phyloP scores from a whole-genome alignment of 2,888 invertebrate genomes.

The Xestobium rufovillosum region DNA sequence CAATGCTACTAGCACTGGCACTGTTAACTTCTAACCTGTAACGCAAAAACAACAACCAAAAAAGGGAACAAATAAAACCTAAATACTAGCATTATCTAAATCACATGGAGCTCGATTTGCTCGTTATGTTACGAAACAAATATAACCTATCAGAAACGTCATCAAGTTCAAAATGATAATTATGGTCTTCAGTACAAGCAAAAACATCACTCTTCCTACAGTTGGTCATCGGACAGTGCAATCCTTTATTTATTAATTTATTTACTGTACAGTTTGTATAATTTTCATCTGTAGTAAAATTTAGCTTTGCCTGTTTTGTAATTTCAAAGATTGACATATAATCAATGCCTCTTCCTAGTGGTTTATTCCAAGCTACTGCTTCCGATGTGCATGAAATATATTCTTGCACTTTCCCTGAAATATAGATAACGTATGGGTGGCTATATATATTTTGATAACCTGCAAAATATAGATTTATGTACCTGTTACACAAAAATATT shows the following conservation, averaged over 20 bases:
- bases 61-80: background rate
- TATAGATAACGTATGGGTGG: background rate
- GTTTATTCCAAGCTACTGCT: slow-evolving; percentile 1
- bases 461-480: slow-evolving; percentile 1
- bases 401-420: slow-evolving; percentile 1
- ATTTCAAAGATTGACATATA: slow-evolving; percentile 1
- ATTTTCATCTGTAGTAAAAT: background rate
- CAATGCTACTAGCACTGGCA: background rate
- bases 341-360: background rate
- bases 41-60: background rate
- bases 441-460: background rate
- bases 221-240: slow-evolving; percentile 3
- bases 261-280: background rate
- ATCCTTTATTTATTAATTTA: slow-evolving; percentile 1
- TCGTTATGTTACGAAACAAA: background rate
- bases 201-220: slow-evolving; percentile 1
- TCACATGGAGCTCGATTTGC: background rate
- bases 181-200: background rate
- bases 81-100: background rate
- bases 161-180: background rate
- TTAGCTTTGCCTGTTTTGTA: slow-evolving; percentile 1
- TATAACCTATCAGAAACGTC: background rate
- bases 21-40: background rate
- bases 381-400: slow-evolving; percentile 2
- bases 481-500: slow-evolving; percentile 1